Percentiles rank a stretch among this genome's conserved stretches.
These are phyloP conservation scores for Urechis unicinctus DNA, from an alignment of 2,888 invertebrate species.

Conservation along the genomic window DNA sequence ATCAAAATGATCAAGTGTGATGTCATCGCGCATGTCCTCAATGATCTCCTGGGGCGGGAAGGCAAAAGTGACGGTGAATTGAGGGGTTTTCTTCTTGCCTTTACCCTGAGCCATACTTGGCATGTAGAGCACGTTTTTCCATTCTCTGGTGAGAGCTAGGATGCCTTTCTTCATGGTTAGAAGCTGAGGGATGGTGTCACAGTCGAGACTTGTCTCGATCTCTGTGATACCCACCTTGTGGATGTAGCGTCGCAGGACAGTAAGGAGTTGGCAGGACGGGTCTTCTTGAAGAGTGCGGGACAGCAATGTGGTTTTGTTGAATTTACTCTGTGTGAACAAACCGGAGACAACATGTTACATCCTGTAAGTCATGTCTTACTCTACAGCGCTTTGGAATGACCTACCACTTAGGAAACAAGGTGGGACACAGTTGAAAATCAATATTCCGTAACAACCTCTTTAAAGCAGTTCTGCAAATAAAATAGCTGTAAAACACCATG, in stretches of 20 bases:
- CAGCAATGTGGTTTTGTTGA: conserved; percentile 71
- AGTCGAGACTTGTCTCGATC: conserved; percentile 76
- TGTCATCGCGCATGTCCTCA: conserved; percentile 18
- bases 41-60: conserved; percentile 51
- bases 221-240: conserved; percentile 63
- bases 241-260: conserved; percentile 63
- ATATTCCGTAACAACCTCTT: no score
- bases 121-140: conserved; percentile 93
- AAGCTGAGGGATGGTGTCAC: conserved; percentile 76
- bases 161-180: conserved; percentile 86
- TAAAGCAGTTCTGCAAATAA: no score
- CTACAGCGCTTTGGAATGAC: not conserved
- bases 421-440: no score
- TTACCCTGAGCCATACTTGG: conserved; percentile 77
- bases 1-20: conserved; percentile 55
- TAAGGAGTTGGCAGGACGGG: conserved; percentile 88
- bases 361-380: not conserved
- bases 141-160: conserved; percentile 90
- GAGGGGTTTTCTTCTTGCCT: conserved; percentile 56
- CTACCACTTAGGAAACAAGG: no score
- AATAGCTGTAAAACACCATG: no score
- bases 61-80: conserved; percentile 79
- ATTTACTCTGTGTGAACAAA: conserved; percentile 67
- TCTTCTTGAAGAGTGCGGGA: conserved; percentile 82
- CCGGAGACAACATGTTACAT: conserved; percentile 1